These are phyloP conservation scores for Anguilla obscura DNA, from an alignment of 2,797 vertebrate species.

Conservation along the genomic window DNA sequence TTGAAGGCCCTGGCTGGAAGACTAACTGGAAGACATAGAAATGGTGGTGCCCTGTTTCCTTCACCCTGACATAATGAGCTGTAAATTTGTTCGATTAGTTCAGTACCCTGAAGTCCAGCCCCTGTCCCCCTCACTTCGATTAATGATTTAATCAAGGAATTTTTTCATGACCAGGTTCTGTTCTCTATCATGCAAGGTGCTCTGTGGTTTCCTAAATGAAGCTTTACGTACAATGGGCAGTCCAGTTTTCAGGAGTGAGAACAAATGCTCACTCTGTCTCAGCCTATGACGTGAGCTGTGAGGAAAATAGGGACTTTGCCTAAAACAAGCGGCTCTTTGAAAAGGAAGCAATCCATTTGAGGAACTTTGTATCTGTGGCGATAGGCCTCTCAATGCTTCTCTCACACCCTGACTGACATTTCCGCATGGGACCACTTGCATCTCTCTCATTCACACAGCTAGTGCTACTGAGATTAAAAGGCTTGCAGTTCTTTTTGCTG, in stretches of 20 bases:
- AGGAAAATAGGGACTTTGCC: neutral
- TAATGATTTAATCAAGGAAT: neutral
- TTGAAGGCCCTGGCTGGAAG: neutral
- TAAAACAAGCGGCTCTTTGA: conserved; percentile 30
- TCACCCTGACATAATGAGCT: neutral
- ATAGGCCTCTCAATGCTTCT: conserved; percentile 3
- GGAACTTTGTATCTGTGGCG: conserved; percentile 5
- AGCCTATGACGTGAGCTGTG: neutral
- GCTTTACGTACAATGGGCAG: neutral
- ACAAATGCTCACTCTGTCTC: conserved; percentile 22
- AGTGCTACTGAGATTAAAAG: neutral
- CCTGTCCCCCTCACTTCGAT: neutral
- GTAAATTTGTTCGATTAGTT: neutral
- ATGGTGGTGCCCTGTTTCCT: neutral
- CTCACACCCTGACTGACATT: neutral
- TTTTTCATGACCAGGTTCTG: neutral
- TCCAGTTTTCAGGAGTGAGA: conserved; percentile 22
- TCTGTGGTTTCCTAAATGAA: conserved; percentile 13
- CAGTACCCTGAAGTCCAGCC: neutral
- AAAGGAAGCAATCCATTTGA: conserved; percentile 19
- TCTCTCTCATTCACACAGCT: neutral
- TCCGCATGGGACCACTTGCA: too few species aligned
- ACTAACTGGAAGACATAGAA: neutral
- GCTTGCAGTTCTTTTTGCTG: neutral
- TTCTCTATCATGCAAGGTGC: conserved; percentile 6